A percentile compares a stretch with the other conserved stretches of the same genome.
Conservation (phyloP, 2,888 invertebrate species). For the Drosophila parthenogenetica region DNA sequence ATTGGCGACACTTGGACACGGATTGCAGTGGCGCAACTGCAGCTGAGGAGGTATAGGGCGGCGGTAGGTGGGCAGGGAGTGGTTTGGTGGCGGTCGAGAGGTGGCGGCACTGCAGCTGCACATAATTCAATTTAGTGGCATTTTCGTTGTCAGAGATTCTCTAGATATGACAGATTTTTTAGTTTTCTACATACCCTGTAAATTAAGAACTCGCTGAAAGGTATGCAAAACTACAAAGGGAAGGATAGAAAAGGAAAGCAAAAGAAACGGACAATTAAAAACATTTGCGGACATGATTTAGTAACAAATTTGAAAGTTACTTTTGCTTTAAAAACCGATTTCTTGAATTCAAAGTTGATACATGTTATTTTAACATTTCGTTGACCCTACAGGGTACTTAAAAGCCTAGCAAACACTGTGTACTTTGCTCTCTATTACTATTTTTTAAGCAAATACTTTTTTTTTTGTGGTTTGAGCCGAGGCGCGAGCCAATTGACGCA, state of each 20-base stretch:
- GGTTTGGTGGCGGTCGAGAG: constrained; percentile 5
- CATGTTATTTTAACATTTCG: not conserved
- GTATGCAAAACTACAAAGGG: not conserved
- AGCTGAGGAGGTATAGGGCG: constrained; percentile 38
- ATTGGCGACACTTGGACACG: constrained; percentile 76
- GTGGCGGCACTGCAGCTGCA: constrained; percentile 30
- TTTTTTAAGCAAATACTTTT: constrained; percentile 1
- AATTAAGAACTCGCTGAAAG: not conserved
- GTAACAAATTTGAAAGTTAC: too few species aligned
- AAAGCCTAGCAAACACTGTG: not conserved
- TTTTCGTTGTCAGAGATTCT: constrained; percentile 51
- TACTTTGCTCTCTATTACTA: not conserved
- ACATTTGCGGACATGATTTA: too few species aligned
- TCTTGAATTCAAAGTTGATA: not conserved
- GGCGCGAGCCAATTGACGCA: constrained; percentile 84
- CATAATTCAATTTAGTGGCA: constrained; percentile 79
- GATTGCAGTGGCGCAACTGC: constrained; percentile 53
- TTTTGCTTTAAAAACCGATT: too few species aligned
- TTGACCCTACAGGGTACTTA: not conserved
- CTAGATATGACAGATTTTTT: constrained; percentile 59
- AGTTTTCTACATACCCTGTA: constrained; percentile 40
- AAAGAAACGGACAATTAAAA: too few species aligned
- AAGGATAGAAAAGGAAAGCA: too few species aligned
- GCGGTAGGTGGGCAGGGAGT: constrained; percentile 1
- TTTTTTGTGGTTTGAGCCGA: constrained; percentile 58